Base-by-base conservation (phyloP, 2,113 vertebrate species). In the Colinus virginianus region DNA sequence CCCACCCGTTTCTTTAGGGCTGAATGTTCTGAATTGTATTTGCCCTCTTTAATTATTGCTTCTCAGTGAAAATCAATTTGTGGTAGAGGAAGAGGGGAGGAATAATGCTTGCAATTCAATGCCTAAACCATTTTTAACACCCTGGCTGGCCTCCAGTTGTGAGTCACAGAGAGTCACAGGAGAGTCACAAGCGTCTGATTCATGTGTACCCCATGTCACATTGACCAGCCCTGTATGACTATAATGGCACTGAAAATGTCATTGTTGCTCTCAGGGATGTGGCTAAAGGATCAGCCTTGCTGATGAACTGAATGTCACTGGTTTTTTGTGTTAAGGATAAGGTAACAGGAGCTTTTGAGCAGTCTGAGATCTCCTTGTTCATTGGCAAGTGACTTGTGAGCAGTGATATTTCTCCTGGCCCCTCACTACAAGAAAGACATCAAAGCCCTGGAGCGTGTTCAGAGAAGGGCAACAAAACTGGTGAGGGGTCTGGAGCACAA, bases 161-260 rank as follows among this genome's bases (percentile, higher is more conserved):
- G 23, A 22, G 26, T 25, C 74, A 21, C 46, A 86, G 61, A 45
- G 7, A 46, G 26, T 9, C 51, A 53, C 26, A 53, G 17, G 45
- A 51, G 49, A 26, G 5, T 40, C 58, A 51, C 8, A 56, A 25
- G 21, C 36, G 66, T 58, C 61, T 58, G 26, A 5, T 69, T 14
- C 22, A 1, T 2, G 0, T 28, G 5, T 15, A 15, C 8, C n/a
- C 43, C 11, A 6, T 2, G 3, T 13, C 40, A 58, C 14, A 26
- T 62, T 62, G 22, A 18, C 28, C 48, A 77, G 32, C 16, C 34
- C 16, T 46, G 0, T 17, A n/a, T 30, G 34, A 17, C 20, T 12
- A 17, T 79, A 28, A 18, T 59, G 53, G 13, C 7, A 38, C 46
- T 83, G n/a, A 48, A 49, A 68, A 34, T 49, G 15, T 25, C 19